Conservation (phyloP, 1,140 invertebrate species). For the Galendromus occidentalis region DNA sequence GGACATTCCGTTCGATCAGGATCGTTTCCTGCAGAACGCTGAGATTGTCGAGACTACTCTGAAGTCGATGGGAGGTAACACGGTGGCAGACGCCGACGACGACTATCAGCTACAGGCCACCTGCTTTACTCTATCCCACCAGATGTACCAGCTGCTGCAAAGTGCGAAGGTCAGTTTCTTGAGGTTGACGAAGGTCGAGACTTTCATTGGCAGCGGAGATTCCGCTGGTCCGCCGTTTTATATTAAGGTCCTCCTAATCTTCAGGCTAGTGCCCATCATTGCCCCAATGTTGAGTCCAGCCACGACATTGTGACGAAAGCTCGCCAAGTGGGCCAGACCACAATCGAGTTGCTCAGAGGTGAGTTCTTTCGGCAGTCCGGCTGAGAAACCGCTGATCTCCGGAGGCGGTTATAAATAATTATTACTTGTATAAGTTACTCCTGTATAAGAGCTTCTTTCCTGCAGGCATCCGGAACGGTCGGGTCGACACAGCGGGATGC, state of each 20-base stretch:
- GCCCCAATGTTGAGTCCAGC: neutral
- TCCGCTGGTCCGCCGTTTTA: too few relatives aligned
- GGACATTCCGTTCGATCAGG: neutral
- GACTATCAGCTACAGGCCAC: neutral
- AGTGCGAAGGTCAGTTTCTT: neutral
- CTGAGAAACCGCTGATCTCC: too few relatives aligned
- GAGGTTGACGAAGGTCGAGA: too few relatives aligned
- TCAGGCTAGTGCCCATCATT: neutral
- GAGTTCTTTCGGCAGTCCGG: too few relatives aligned
- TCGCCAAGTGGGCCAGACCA: neutral
- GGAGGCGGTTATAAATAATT: too few relatives aligned
- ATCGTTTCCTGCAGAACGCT: constrained; percentile 6
- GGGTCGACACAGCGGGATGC: too few relatives aligned
- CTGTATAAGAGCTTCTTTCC: too few relatives aligned
- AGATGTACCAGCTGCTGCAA: neutral
- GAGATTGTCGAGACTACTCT: neutral
- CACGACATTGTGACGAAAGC: neutral
- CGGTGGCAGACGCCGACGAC: neutral
- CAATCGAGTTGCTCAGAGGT: neutral
- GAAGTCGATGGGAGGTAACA: neutral
- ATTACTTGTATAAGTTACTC: too few relatives aligned
- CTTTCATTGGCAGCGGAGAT: too few relatives aligned
- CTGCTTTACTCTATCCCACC: neutral
- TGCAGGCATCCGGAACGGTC: too few relatives aligned
- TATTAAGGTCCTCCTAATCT: neutral